Base-by-base conservation (phyloP, 2,113 vertebrate species). In the Scartelaos histophorus region DNA sequence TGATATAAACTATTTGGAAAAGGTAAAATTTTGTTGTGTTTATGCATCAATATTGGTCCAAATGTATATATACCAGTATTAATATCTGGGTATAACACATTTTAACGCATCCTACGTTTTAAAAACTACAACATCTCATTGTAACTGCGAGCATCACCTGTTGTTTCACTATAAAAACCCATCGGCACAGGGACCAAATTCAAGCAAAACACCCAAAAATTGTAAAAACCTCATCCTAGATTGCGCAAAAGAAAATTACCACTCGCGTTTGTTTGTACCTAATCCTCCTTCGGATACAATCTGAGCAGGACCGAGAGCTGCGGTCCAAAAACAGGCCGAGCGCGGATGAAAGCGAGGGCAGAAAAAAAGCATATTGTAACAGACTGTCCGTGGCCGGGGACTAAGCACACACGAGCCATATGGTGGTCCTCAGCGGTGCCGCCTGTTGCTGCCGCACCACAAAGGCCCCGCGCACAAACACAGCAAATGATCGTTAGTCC, bases 321-420 rank as follows among this genome's bases (percentile, higher is more conserved):
- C 57, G 72, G 73, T 80, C 71, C 34, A 43, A 64, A 64, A 64
- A 64, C 38, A 85, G 88, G 72, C 61, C 84, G 76, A 69, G 67
- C 17, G 79, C 85, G 84, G 85, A 86, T 87, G 80, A 87, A 77
- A 85, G 67, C 80, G 77, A 68, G 43, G 84, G 85, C 83, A 83
- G 73, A 74, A 73, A 22, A 71, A 73, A 22, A 71, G 72, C 81
- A 93, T 94, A 96, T 95, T 94, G 94, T 94, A 92, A 92, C 77
- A 89, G 92, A 88, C 90, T 91, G 94, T 95, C 95, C 95, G 94
- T 94, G 91, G 92, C 92, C 94, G 84, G 75, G 38, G 95, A 95
- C 95, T 93, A 94, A 94, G 94, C 94, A 95, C 94, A 96, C 94
- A 96, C 91, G 83, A 93, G 94, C 95, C 97, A 98, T 98, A 97